These are phyloP conservation scores for Leucoraja erinaceus DNA, from an alignment of 2,113 vertebrate genomes.

Conservation along the genomic window DNA sequence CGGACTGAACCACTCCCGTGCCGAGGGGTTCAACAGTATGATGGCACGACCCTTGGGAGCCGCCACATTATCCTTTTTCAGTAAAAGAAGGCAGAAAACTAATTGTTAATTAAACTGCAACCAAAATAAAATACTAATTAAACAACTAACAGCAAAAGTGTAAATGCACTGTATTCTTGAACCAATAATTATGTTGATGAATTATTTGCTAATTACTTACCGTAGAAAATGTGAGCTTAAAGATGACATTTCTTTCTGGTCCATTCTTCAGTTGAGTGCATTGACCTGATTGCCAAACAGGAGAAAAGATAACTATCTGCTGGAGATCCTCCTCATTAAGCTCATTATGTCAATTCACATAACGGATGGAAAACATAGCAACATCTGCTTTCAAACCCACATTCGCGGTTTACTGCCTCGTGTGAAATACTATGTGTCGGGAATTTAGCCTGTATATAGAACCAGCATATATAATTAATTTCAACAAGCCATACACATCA, in stretches of 20 bases:
- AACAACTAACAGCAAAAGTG: background rate
- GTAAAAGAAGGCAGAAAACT: background rate
- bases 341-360: background rate
- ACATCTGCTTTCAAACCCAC: background rate
- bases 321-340: constrained; percentile 13
- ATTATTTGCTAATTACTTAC: background rate
- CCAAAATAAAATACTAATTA: background rate
- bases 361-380: background rate
- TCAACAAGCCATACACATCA: background rate
- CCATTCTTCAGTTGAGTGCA: background rate
- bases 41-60: too few species aligned
- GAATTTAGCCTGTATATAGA: background rate
- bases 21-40: too few species aligned
- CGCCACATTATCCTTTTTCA: background rate
- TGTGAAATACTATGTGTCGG: background rate
- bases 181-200: background rate
- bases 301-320: background rate
- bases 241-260: background rate
- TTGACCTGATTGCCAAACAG: background rate
- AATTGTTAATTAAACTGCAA: background rate
- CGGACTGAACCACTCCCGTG: too few species aligned
- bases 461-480: background rate
- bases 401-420: background rate
- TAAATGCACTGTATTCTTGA: background rate
- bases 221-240: background rate